phyloP scores from a whole-genome alignment of 2,797 vertebrate genomes.

The Hafferia zeledoni region DNA sequence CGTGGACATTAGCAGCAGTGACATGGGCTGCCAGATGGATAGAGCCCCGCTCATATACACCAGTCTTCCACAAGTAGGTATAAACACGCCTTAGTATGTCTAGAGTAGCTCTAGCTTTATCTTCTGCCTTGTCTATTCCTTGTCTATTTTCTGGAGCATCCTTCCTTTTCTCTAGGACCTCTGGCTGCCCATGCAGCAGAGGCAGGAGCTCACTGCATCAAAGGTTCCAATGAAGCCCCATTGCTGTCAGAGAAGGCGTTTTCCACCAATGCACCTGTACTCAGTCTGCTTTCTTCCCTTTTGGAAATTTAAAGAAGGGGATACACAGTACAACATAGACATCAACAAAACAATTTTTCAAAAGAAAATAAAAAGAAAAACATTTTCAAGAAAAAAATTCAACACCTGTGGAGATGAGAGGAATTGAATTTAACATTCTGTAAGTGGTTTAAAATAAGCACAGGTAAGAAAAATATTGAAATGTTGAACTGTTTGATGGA shows the following conservation, averaged over 20 bases:
- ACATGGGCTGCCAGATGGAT: background rate
- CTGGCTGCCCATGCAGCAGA: accelerated
- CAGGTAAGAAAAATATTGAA: background rate
- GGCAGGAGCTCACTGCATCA: background rate
- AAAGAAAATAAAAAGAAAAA: background rate
- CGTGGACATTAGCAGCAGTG: accelerated
- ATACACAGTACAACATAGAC: background rate
- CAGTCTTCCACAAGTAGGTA: background rate
- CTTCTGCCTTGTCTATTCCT: background rate
- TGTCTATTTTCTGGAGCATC: background rate
- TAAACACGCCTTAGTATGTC: background rate
- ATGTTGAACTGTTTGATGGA: background rate
- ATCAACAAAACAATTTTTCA: background rate
- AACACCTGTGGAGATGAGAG: background rate
- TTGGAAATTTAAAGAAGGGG: background rate
- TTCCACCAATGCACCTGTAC: background rate
- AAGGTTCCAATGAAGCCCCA: background rate
- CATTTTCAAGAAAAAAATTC: background rate
- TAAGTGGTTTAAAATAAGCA: background rate
- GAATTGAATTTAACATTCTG: background rate
- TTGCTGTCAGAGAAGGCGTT: background rate
- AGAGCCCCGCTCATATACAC: background rate
- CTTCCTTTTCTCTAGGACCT: background rate
- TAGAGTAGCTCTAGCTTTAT: background rate
- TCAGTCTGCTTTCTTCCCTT: background rate